Evolutionary conservation across 53 echinoderm and acorn worm genomes (phyloP), one percentile per base, ranked within the genome.

Genomic region (Echinarachnius parma): DNA sequence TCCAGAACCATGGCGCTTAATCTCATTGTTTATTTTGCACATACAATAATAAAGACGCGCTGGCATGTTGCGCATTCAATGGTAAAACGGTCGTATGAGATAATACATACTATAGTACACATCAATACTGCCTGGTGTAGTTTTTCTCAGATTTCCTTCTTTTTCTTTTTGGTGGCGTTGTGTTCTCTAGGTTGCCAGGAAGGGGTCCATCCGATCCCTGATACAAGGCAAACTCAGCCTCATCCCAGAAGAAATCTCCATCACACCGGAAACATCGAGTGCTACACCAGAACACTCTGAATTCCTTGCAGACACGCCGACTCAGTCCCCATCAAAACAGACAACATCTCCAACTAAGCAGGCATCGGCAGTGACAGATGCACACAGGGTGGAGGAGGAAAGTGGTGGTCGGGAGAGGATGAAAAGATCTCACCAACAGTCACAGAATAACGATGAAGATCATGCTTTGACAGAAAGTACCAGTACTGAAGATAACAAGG

Each of bases 141-240:
- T n/a, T n/a, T n/a, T n/a, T n/a, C n/a, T n/a, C n/a, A n/a, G n/a
- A n/a, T n/a, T n/a, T n/a, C n/a, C n/a, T n/a, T n/a, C n/a, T n/a
- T n/a, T n/a, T n/a, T n/a, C n/a, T n/a, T n/a, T n/a, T n/a, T n/a
- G n/a, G n/a, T n/a, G n/a, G n/a, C n/a, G 5, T 21, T 39, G 25
- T 62, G 19, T 42, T 26, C 4, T 76, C 18, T 18, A 88, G 88
- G 69, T 88, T 76, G 63, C 39, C 29, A 84, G 48, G 47, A 84
- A 79, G 36, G 29, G 60, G 4, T 48, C 53, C 31, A 64, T 84
- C 23, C 79, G 89, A 21, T 65, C 52, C 27, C 30, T 66, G 42
- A 46, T 88, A 8, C 83, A 68, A 34, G 80, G 80, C 36, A 83
- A 83, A 44, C 75, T 88, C 14, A 68, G 61, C n/a, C 26, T 80